phyloP scores from a whole-genome alignment of 2,797 vertebrate species.

The Zenarchopterus dispar region DNA sequence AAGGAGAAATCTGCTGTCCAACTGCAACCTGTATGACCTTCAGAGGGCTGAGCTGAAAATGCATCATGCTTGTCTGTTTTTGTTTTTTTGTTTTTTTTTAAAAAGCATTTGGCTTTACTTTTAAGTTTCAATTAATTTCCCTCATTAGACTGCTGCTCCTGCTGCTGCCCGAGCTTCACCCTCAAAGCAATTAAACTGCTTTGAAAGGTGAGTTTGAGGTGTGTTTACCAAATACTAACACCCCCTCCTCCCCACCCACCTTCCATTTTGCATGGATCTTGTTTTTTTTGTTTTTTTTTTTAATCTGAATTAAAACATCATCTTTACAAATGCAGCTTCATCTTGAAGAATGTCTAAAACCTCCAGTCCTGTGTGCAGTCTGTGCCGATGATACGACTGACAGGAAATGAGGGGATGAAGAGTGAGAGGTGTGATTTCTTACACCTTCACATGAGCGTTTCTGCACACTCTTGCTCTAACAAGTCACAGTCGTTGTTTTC shows the following conservation, averaged over 20 bases:
- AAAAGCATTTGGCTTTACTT: constrained; percentile 1
- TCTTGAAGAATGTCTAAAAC: constrained; percentile 43
- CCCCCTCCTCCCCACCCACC: constrained; percentile 8
- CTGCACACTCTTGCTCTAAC: constrained; percentile 12
- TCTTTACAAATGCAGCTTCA: constrained; percentile 44
- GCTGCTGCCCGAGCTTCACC: constrained; percentile 36
- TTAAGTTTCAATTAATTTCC: constrained; percentile 34
- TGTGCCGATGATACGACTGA: constrained; percentile 38
- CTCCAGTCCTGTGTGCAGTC: neutral
- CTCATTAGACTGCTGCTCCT: constrained; percentile 17
- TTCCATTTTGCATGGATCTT: constrained; percentile 14
- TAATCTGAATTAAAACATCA: constrained; percentile 40
- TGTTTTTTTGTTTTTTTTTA: neutral
- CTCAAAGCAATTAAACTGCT: constrained; percentile 53
- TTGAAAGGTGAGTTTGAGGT: constrained; percentile 48
- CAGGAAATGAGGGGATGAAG: constrained; percentile 26
- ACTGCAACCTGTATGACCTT: constrained; percentile 49
- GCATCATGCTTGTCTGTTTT: neutral
- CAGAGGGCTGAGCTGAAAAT: constrained; percentile 28
- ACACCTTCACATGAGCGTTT: constrained; percentile 43
- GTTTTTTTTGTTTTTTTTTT: constrained; percentile 4
- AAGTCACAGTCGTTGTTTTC: constrained; percentile 28
- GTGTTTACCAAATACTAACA: constrained; percentile 9
- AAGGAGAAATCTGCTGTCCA: constrained; percentile 25
- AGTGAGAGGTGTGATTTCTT: constrained; percentile 57